Evolutionary conservation across 2,113 vertebrate species (phyloP), one percentile per base, ranked within the genome.

Genomic region (Gopherus flavomarginatus): DNA sequence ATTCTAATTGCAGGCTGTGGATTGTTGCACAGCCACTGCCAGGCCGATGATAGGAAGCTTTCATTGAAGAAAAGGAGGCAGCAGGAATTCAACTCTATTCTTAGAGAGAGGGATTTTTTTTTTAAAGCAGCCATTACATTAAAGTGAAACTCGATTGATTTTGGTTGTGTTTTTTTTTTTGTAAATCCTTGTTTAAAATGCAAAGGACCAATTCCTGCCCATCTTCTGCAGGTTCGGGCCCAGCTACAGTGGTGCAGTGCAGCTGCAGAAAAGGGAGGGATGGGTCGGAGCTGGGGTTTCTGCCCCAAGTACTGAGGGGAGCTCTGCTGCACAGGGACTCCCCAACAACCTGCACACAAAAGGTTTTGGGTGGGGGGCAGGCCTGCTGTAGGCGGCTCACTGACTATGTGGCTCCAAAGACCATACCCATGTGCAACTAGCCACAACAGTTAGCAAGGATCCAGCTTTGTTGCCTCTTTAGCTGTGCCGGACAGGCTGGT

Each of bases 1-100:
- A 47, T 72, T 35, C 16, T 17, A 0, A 0, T 5, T 81, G 4
- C 11, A 12, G 38, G 38, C 38, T 24, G 72, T 22, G n/a, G 65
- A 21, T 2, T 35, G 5, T 38, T 69, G 69, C 21, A 22, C 13
- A 44, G 21, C 72, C 24, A 21, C 38, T 44, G 22, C 5, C 21
- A 26, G 22, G 38, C 22, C 7, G 69, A 24, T 2, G 21, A 10
- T 2, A 75, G 72, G n/a, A 42, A 42, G 19, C 21, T 42, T 42
- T 75, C 72, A 11, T 11, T 24, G 72, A 42, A 26, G 72, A 42
- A 38, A 75, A 42, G 22, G 11, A 42, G 21, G 72, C n/a, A 42
- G 72, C 38, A 11, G 38, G 38, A 9, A 75, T 42, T 21, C 21
- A 24, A 24, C 21, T 24, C n/a, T 22, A 24, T 22, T 19, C 16